Evolutionary conservation across 1,140 invertebrate genomes (phyloP).

Genomic region (Oryzaephilus surinamensis): DNA sequence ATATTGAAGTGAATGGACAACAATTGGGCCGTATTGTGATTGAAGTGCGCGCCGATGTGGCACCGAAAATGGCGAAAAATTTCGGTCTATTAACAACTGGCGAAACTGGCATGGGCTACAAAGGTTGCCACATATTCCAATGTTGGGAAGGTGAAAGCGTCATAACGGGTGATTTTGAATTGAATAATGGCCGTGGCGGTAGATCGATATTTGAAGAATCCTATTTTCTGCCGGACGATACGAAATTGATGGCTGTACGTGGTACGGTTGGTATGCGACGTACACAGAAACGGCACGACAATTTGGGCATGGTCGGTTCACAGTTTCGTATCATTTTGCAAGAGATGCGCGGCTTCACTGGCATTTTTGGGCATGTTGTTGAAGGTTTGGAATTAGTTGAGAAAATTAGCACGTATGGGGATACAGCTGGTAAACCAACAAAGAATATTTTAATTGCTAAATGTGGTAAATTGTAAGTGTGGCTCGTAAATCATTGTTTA

Average conservation of each 20-base stretch:
- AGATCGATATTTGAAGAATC: conserved; percentile 65
- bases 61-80: conserved; percentile 85
- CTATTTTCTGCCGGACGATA: conserved; percentile 73
- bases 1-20: conserved; percentile 61
- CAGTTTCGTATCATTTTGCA: conserved; percentile 73
- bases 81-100: conserved; percentile 72
- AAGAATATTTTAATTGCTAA: conserved; percentile 62
- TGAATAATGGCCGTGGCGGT: conserved; percentile 70
- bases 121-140: conserved; percentile 68
- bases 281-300: conserved; percentile 70
- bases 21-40: conserved; percentile 66
- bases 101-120: conserved; percentile 67
- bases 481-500: too few relatives aligned
- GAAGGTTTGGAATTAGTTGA: conserved; percentile 72
- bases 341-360: conserved; percentile 72
- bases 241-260: conserved; percentile 60
- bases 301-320: conserved; percentile 69
- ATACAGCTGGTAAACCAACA: conserved; percentile 64
- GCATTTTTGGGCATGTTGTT: conserved; percentile 71
- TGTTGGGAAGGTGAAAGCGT: conserved; percentile 74
- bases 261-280: conserved; percentile 74
- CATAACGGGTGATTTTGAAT: conserved; percentile 70
- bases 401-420: conserved; percentile 64
- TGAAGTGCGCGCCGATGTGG: conserved; percentile 72
- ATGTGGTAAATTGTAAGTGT: conserved; percentile 64